Percentiles rank a stretch among this genome's conserved stretches.
These are phyloP conservation scores for Scatophagus argus DNA, from an alignment of 2,113 vertebrate genomes.

Conservation along the genomic window DNA sequence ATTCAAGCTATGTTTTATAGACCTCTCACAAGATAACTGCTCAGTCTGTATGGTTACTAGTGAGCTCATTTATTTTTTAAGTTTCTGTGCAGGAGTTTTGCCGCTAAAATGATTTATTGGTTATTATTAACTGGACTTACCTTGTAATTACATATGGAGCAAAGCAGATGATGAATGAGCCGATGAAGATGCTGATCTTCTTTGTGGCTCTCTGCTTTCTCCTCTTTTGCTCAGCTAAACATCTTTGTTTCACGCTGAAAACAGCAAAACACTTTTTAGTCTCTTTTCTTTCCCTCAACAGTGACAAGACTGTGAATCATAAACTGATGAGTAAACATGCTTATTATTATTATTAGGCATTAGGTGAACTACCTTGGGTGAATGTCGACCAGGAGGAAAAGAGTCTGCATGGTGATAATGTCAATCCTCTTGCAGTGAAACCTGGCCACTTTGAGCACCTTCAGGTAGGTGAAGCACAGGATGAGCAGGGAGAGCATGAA, in stretches of 20 bases:
- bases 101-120: constrained; percentile 32
- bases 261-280: constrained; percentile 35
- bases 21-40: neutral
- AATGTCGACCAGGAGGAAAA: constrained; percentile 89
- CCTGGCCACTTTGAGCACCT: constrained; percentile 88
- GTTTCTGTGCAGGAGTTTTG: constrained; percentile 17
- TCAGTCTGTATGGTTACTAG: neutral
- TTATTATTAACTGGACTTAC: constrained; percentile 67
- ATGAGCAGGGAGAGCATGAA: constrained; percentile 87
- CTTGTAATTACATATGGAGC: constrained; percentile 88
- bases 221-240: constrained; percentile 88
- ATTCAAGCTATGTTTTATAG: neutral
- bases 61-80: constrained; percentile 13
- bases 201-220: constrained; percentile 86
- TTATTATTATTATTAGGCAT: neutral
- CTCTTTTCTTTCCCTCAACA: neutral
- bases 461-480: constrained; percentile 88
- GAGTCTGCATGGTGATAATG: constrained; percentile 89
- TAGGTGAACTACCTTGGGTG: constrained; percentile 85
- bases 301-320: neutral
- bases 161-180: constrained; percentile 89
- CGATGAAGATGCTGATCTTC: constrained; percentile 91
- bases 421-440: constrained; percentile 89
- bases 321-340: neutral
- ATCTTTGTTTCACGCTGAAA: constrained; percentile 87